Conservation (phyloP, 2,888 invertebrate species). For the Hirtodrosophila cameraria region DNA sequence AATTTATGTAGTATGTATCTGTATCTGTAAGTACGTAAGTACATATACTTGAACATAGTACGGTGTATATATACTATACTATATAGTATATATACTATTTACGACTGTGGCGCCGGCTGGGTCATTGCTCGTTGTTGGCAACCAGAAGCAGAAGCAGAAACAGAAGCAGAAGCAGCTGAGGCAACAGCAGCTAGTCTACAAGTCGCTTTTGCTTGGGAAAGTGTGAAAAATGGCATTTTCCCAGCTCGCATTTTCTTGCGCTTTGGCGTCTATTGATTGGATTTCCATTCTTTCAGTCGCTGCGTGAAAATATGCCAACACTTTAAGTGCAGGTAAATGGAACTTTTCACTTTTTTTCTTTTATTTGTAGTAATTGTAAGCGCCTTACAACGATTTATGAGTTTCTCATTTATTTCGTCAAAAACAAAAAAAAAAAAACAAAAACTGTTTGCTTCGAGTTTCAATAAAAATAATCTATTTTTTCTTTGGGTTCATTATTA, state of each 20-base stretch:
- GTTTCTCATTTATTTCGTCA: no score
- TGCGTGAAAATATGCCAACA: slow-evolving; percentile 45
- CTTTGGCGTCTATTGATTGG: slow-evolving; percentile 33
- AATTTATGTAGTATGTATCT: not conserved
- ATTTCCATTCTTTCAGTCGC: not conserved
- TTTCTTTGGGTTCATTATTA: no score
- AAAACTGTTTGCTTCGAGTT: no score
- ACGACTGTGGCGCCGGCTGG: slow-evolving; percentile 28
- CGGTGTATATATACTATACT: no score
- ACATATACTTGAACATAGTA: no score
- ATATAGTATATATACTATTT: slow-evolving; percentile 3
- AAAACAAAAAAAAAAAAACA: no score
- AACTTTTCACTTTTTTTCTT: slow-evolving; percentile 38
- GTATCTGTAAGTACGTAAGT: slow-evolving; percentile 21
- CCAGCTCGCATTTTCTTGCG: slow-evolving; percentile 19
- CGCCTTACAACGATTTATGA: slow-evolving; percentile 24
- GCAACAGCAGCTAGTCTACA: no score
- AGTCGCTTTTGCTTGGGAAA: slow-evolving; percentile 47
- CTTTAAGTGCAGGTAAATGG: slow-evolving; percentile 34
- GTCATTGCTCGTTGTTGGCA: slow-evolving; percentile 45
- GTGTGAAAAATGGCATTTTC: slow-evolving; percentile 57
- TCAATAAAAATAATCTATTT: no score
- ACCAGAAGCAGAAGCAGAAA: no score
- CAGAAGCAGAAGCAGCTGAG: no score
- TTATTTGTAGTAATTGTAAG: slow-evolving; percentile 38